Evolutionary conservation across 1,140 invertebrate species (phyloP).

Genomic region (Polypedilum pembai): DNA sequence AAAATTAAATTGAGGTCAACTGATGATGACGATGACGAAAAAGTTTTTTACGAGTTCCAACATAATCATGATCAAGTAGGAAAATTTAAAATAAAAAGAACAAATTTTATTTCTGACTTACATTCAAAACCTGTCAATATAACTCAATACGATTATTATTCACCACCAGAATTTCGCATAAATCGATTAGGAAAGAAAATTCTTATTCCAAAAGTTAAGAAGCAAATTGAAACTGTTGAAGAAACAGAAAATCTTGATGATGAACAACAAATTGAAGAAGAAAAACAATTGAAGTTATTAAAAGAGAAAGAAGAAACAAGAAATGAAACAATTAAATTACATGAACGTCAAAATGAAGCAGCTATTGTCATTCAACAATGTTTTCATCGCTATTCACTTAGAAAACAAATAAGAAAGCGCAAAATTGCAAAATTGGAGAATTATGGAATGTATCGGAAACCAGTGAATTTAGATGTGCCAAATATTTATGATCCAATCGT

Average conservation of each 20-base stretch:
- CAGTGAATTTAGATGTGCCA: constrained; percentile 37
- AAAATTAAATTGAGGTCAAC: constrained; percentile 31
- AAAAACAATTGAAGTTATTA: not conserved
- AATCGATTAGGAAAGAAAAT: not conserved
- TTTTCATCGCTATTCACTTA: constrained; percentile 44
- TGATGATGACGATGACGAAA: constrained; percentile 33
- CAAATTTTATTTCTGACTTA: constrained; percentile 34
- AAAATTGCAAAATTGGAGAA: constrained; percentile 42
- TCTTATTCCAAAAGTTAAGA: not conserved
- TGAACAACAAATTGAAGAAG: not conserved
- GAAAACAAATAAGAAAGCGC: constrained; percentile 38
- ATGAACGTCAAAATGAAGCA: constrained; percentile 34
- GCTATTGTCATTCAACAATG: constrained; percentile 45
- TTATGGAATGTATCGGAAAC: constrained; percentile 43
- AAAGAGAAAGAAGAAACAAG: not conserved
- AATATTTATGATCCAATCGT: constrained; percentile 45
- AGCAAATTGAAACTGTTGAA: constrained; percentile 2
- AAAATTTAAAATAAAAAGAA: constrained; percentile 40
- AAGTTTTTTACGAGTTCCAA: constrained; percentile 36
- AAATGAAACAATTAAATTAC: not conserved
- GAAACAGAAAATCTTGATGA: constrained; percentile 32
- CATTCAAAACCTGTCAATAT: not conserved
- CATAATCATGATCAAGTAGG: constrained; percentile 39
- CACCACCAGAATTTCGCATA: constrained; percentile 23
- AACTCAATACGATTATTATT: constrained; percentile 31